Evolutionary conservation across 1,140 invertebrate genomes (phyloP).

Genomic region (Zaprionus ghesquierei): DNA sequence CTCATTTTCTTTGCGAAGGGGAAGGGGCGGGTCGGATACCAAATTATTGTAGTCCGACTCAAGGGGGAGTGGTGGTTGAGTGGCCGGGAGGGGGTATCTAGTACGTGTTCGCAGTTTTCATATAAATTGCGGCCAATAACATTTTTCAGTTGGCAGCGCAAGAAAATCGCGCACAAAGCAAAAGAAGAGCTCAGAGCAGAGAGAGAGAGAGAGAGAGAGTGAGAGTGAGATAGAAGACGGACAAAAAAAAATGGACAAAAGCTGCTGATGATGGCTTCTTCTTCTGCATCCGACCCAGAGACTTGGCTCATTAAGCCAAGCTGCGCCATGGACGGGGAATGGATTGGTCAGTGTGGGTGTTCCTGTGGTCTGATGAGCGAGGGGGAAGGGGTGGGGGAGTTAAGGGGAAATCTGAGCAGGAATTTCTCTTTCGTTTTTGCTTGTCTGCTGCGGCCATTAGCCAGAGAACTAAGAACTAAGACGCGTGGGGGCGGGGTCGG

Average conservation of each 20-base stretch:
- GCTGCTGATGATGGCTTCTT: constrained; percentile 77
- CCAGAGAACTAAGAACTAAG: constrained; percentile 12
- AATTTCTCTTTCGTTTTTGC: constrained; percentile 28
- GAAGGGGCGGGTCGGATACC: constrained; percentile 22
- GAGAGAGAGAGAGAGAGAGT: neutral
- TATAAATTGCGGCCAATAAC: constrained; percentile 80
- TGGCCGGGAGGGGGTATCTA: constrained; percentile 46
- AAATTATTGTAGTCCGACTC: constrained; percentile 66
- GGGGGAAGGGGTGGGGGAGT: neutral
- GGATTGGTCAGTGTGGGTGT: constrained; percentile 59
- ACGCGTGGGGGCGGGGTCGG: neutral
- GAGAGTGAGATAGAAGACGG: neutral
- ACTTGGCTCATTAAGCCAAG: constrained; percentile 70
- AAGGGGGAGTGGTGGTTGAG: constrained; percentile 23
- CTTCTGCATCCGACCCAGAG: constrained; percentile 18
- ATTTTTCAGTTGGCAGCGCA: constrained; percentile 76
- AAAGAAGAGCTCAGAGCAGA: constrained; percentile 47
- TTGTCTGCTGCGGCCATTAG: constrained; percentile 51
- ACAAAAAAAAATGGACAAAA: constrained; percentile 70
- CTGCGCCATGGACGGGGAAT: neutral
- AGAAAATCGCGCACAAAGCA: constrained; percentile 75
- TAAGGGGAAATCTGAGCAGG: constrained; percentile 50
- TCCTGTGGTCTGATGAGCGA: constrained; percentile 38
- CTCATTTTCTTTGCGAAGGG: constrained; percentile 17
- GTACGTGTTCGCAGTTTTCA: constrained; percentile 80